Conservation (phyloP, 2,888 invertebrate genomes). For the Ptilodon capucinus region DNA sequence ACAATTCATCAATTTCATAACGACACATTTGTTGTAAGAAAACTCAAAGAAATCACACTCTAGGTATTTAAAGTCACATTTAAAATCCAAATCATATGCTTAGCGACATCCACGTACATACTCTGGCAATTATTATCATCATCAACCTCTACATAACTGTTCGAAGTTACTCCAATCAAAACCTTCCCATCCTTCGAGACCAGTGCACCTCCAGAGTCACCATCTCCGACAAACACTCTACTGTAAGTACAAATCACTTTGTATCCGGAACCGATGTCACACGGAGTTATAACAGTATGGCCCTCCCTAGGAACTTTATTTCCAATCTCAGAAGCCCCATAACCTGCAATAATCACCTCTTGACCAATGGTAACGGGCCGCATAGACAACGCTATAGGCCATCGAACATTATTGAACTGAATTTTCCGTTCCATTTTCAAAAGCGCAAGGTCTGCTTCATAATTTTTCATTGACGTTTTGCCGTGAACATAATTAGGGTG, state of each 20-base stretch:
- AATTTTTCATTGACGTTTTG: neutral
- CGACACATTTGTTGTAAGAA: too few relatives aligned
- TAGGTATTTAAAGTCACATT: too few relatives aligned
- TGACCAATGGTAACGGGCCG: conserved; percentile 1
- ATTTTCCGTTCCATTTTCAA: conserved; percentile 25
- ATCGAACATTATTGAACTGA: conserved; percentile 11
- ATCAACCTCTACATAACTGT: conserved; percentile 17
- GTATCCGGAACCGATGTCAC: neutral
- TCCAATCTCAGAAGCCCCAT: conserved; percentile 19
- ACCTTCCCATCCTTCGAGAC: conserved; percentile 14
- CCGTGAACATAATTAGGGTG: neutral
- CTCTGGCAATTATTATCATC: conserved; percentile 17
- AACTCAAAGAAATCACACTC: too few relatives aligned
- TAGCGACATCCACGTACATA: conserved; percentile 26
- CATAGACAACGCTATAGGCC: conserved; percentile 20
- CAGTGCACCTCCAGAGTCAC: conserved; percentile 43
- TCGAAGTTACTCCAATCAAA: conserved; percentile 35
- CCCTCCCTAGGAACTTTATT: conserved; percentile 29
- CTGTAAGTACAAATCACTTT: conserved; percentile 30
- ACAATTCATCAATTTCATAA: too few relatives aligned
- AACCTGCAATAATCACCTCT: conserved; percentile 31
- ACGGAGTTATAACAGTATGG: conserved; percentile 14
- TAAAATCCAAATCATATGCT: conserved; percentile 34
- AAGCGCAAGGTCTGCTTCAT: conserved; percentile 31
- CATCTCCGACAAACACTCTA: conserved; percentile 22